These are phyloP conservation scores for Tetragonisca angustula DNA, from an alignment of 2,888 invertebrate species.

Conservation along the genomic window DNA sequence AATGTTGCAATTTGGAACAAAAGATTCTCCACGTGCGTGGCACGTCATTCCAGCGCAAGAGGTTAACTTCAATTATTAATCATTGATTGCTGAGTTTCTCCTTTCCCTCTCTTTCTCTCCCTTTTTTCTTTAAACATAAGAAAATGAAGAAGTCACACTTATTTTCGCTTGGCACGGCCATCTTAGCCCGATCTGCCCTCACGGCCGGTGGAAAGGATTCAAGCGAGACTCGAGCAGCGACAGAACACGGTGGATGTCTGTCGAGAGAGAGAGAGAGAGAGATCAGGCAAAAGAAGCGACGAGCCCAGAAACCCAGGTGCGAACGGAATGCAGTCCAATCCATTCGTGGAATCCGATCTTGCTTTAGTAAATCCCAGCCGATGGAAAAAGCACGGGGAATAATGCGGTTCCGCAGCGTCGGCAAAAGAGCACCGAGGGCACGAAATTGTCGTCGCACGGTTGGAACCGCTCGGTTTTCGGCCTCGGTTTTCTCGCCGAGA, in stretches of 20 bases:
- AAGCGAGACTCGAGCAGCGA: background rate
- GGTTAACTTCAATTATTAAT: too few relatives aligned
- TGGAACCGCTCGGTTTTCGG: slow-evolving; percentile 63
- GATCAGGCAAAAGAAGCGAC: slow-evolving; percentile 68
- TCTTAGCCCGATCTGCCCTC: too few relatives aligned
- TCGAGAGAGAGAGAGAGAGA: background rate
- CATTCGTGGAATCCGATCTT: slow-evolving; percentile 82
- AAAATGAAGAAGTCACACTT: background rate
- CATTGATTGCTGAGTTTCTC: too few relatives aligned
- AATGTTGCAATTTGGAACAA: too few relatives aligned
- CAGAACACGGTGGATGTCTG: background rate
- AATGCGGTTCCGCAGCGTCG: slow-evolving; percentile 72
- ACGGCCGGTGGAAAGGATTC: background rate
- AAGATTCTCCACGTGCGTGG: too few relatives aligned
- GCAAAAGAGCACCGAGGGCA: slow-evolving; percentile 53
- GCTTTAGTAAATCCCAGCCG: slow-evolving; percentile 78
- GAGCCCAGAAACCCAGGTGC: slow-evolving; percentile 80
- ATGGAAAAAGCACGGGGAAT: slow-evolving; percentile 80
- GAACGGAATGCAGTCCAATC: slow-evolving; percentile 83
- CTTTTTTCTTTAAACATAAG: too few relatives aligned
- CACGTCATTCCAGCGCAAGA: too few relatives aligned
- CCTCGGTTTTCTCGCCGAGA: slow-evolving; percentile 40
- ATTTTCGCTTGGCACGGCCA: too few relatives aligned
- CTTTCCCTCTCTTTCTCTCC: too few relatives aligned
- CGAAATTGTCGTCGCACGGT: slow-evolving; percentile 71